Conservation (phyloP, 2,888 invertebrate genomes). For the Crioceris asparagi region DNA sequence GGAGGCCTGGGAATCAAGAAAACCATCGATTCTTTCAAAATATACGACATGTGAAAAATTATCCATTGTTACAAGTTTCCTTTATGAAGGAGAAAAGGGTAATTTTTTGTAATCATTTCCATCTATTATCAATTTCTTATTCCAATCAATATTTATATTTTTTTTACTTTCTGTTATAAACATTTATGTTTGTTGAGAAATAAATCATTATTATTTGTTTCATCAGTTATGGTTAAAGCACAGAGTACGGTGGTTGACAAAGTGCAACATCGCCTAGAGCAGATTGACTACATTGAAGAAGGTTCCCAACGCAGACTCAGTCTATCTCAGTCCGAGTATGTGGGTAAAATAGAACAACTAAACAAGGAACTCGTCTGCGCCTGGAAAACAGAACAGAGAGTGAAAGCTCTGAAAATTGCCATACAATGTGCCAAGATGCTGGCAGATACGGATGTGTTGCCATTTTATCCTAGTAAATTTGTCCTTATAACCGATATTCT, state of each 20-base stretch:
- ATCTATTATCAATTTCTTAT: no score
- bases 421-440: constrained; percentile 94
- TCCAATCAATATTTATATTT: not conserved
- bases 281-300: constrained; percentile 91
- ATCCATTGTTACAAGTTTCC: constrained; percentile 79
- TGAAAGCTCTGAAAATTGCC: constrained; percentile 90
- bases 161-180: not conserved
- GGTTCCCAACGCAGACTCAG: constrained; percentile 76
- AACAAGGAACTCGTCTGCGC: constrained; percentile 82
- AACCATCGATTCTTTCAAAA: constrained; percentile 69
- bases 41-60: constrained; percentile 91
- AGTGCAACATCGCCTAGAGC: constrained; percentile 82
- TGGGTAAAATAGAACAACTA: constrained; percentile 78
- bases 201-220: no score
- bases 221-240: constrained; percentile 66
- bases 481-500: constrained; percentile 91
- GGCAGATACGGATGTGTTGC: constrained; percentile 78
- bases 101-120: no score
- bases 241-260: constrained; percentile 76
- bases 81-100: constrained; percentile 75
- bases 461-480: constrained; percentile 98
- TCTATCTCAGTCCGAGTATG: constrained; percentile 70
- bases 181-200: no score
- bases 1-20: constrained; percentile 70
- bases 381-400: constrained; percentile 91